These are phyloP conservation scores for Zeuzera pyrina DNA, from an alignment of 2,888 invertebrate genomes.

Conservation along the genomic window DNA sequence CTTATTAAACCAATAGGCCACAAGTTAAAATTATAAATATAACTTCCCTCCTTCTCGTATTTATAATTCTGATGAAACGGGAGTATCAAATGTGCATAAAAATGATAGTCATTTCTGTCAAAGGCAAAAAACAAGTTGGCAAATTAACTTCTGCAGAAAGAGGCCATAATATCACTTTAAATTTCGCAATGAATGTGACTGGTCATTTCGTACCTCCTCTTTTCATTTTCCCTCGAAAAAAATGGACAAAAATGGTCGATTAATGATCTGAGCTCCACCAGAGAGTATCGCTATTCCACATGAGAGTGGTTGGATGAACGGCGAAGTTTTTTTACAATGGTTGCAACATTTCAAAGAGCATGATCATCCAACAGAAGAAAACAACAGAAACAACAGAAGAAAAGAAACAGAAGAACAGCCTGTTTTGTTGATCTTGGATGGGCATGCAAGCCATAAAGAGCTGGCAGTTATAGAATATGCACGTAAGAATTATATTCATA, in stretches of 20 bases:
- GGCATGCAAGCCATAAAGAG: constrained; percentile 12
- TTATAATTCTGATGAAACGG: constrained; percentile 10
- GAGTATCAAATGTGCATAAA: constrained; percentile 8
- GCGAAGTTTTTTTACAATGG: constrained; percentile 13
- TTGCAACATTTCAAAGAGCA: constrained; percentile 8
- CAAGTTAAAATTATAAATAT: constrained; percentile 10
- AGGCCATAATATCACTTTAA: constrained; percentile 7
- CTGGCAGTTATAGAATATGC: constrained; percentile 13
- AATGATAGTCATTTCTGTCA: constrained; percentile 8
- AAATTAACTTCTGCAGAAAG: constrained; percentile 10
- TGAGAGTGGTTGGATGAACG: constrained; percentile 15
- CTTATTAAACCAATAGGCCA: constrained; percentile 10
- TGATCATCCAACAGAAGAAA: background rate
- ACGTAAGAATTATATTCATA: constrained; percentile 16
- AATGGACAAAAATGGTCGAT: constrained; percentile 11
- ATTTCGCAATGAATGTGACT: constrained; percentile 4
- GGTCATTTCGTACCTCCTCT: no score
- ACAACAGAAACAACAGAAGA: no score
- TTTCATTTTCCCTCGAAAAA: constrained; percentile 10
- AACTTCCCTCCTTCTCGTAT: constrained; percentile 6
- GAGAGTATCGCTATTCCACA: constrained; percentile 6
- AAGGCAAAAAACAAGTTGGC: constrained; percentile 12
- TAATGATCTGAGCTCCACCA: constrained; percentile 9
- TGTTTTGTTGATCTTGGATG: constrained; percentile 8
- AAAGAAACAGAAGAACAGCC: no score